Evolutionary conservation across 2,888 invertebrate species (phyloP).

Genomic region (Agriopis leucophaearia): DNA sequence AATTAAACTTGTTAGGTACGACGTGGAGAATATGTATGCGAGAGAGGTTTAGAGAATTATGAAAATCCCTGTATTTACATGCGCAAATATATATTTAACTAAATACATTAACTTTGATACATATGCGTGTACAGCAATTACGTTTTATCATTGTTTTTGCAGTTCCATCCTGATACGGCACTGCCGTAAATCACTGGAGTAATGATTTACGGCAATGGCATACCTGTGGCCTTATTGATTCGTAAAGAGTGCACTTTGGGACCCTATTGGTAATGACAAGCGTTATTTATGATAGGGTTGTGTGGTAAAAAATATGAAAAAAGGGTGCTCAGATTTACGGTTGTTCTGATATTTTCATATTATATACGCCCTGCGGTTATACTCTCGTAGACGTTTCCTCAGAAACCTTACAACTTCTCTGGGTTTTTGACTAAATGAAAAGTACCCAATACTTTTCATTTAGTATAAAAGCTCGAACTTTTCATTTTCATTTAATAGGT

Average conservation of each 20-base stretch:
- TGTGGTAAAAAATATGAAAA: constrained; percentile 11
- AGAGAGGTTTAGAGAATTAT: no score
- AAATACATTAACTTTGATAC: constrained; percentile 13
- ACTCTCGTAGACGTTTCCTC: not conserved
- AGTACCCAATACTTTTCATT: no score
- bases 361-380: not conserved
- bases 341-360: constrained; percentile 1
- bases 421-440: no score
- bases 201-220: constrained; percentile 21
- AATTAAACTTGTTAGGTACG: no score
- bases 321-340: constrained; percentile 6
- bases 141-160: constrained; percentile 33
- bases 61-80: no score
- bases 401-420: not conserved
- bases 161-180: constrained; percentile 9
- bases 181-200: constrained; percentile 8
- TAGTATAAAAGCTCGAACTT: no score
- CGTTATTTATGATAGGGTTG: constrained; percentile 24
- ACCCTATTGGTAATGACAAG: constrained; percentile 18
- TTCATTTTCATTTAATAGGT: no score
- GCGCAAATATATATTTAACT: no score
- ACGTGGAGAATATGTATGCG: no score
- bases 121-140: constrained; percentile 20
- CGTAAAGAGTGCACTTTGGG: constrained; percentile 26
- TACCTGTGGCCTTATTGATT: constrained; percentile 25